Base-by-base conservation (phyloP, 2,797 vertebrate species). In the Alfaro cultratus region DNA sequence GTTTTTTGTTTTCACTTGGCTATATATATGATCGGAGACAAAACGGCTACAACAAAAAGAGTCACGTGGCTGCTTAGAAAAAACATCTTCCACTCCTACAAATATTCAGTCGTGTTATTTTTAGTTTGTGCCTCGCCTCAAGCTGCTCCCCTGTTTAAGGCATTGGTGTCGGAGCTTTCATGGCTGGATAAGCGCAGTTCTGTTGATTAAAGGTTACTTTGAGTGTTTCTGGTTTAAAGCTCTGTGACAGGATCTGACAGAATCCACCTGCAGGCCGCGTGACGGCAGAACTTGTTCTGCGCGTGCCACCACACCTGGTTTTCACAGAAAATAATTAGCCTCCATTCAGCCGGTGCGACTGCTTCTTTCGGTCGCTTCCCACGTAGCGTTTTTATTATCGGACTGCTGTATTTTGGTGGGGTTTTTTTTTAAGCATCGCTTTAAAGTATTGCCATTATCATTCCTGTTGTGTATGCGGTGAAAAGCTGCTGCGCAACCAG, bases 401-500 rank as follows among this genome's bases (percentile, higher is more conserved):
- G 1, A 13, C 45, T 3, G 60, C 49, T 36, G 39, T 5, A 6
- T 55, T 55, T 55, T 26, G 2, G 23, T 55, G 34, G 6, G 21
- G 6, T 7, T 46, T 64, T 72, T 45, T 51, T 29, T 43, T 29
- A 49, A 18, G 39, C 16, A 6, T 15, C 21, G 36, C 34, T 77
- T 2, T 18, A 11, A 49, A 79, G n/a, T 1, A 60, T 71, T 85
- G 68, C 0, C n/a, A 74, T 6, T 31, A 67, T 75, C 68, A 47
- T 36, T 45, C 46, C 13, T 77, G 72, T 8, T 53, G 36, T 53
- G 36, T 51, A 15, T n/a, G 7, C 55, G 55, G 21, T 79, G 74
- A 68, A 86, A 79, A 80, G 89, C 91, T 57, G 80, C 89, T 87
- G 91, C 92, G 91, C 87, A 79, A 16, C 72, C 83, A 1, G 23